Evolutionary conservation across 2,797 vertebrate genomes (phyloP).

Genomic region (Ammospiza maritima): DNA sequence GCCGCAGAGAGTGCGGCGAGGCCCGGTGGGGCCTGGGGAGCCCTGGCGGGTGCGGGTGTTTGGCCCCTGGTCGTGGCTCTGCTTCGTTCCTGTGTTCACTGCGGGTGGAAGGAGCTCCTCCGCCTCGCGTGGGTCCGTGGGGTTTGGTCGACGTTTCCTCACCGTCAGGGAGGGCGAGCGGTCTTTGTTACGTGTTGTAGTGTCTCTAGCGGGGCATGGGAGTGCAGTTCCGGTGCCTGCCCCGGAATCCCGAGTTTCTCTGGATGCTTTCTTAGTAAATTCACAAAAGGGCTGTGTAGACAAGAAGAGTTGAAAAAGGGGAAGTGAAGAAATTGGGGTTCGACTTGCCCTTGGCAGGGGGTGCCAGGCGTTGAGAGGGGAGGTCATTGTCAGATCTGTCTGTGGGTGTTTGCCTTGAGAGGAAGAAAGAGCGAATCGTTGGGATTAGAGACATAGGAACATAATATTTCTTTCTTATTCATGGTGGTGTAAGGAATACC

Average conservation of each 20-base stretch:
- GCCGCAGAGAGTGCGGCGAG: no score
- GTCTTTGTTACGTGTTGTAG: background rate
- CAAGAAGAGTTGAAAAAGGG: background rate
- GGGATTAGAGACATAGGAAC: fast-evolving
- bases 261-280: fast-evolving
- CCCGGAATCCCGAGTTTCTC: fast-evolving
- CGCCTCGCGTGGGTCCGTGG: fast-evolving
- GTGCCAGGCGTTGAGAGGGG: fast-evolving
- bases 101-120: no score
- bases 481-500: fast-evolving
- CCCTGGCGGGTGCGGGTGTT: background rate
- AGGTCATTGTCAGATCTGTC: background rate
- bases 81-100: fast-evolving
- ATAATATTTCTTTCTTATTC: fast-evolving
- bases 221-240: background rate
- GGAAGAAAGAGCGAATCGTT: background rate
- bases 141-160: background rate
- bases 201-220: background rate
- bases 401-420: background rate
- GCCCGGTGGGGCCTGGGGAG: background rate
- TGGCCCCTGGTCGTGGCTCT: fast-evolving
- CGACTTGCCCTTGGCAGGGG: fast-evolving
- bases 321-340: background rate
- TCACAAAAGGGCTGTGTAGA: fast-evolving
- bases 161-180: no score